These are phyloP conservation scores for Boulengeromyrus knoepffleri DNA, from an alignment of 2,113 vertebrate species.

Conservation along the genomic window DNA sequence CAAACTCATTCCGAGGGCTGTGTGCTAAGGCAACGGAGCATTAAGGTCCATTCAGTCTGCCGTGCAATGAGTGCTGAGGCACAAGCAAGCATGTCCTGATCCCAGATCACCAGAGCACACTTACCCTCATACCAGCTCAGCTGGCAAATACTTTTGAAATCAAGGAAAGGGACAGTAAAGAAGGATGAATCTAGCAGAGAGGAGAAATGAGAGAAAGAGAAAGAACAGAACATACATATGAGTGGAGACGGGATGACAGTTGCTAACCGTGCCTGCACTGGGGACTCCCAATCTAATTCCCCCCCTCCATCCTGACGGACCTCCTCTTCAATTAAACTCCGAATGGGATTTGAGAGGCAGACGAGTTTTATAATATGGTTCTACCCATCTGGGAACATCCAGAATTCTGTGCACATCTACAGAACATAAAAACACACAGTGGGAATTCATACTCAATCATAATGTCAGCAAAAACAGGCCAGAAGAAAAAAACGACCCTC, in stretches of 20 bases:
- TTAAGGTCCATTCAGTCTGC: neutral
- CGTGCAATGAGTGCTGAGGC: neutral
- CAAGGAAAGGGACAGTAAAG: conserved; percentile 51
- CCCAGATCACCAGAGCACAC: conserved; percentile 25
- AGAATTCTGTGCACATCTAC: neutral
- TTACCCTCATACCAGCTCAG: conserved; percentile 53
- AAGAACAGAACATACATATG: neutral
- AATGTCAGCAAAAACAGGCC: neutral
- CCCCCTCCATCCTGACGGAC: neutral
- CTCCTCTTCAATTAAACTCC: neutral
- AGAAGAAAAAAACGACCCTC: neutral
- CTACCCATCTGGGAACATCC: neutral
- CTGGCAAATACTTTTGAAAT: conserved; percentile 60
- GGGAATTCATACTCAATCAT: neutral
- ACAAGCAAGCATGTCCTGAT: neutral
- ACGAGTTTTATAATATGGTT: neutral
- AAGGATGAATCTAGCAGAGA: conserved; percentile 38
- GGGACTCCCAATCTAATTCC: neutral
- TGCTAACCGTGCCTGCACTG: neutral
- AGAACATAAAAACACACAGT: neutral
- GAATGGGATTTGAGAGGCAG: neutral
- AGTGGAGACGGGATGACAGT: neutral
- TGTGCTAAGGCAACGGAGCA: neutral
- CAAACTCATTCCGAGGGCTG: neutral
- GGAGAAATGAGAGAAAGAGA: neutral